Percentiles rank a stretch among this genome's conserved stretches.
Evolutionary conservation across 2,113 vertebrate genomes (phyloP).

Genomic region (Sander vitreus): DNA sequence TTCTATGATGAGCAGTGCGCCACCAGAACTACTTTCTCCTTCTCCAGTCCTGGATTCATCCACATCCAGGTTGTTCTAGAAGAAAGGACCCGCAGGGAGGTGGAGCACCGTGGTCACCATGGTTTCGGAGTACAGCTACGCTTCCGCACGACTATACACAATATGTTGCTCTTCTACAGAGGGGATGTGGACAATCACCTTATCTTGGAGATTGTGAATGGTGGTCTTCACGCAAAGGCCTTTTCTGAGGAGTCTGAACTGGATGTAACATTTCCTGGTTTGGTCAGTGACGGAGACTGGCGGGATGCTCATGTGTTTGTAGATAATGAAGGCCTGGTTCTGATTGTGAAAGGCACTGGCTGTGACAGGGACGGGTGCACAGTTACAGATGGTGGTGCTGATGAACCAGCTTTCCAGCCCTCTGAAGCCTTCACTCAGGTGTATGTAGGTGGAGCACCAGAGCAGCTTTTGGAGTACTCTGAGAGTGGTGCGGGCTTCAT

Average conservation of each 20-base stretch:
- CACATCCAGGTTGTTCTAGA: constrained; percentile 74
- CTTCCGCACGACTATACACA: constrained; percentile 90
- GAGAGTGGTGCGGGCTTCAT: constrained; percentile 81
- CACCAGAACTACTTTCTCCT: constrained; percentile 92
- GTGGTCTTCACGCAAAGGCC: constrained; percentile 79
- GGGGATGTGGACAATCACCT: constrained; percentile 79
- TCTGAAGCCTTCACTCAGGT: constrained; percentile 55
- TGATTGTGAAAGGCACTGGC: constrained; percentile 80
- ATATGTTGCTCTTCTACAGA: constrained; percentile 85
- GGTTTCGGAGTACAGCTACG: constrained; percentile 79
- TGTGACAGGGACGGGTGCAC: constrained; percentile 83
- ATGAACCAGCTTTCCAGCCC: constrained; percentile 50
- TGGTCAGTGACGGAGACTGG: constrained; percentile 90
- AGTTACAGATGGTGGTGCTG: constrained; percentile 49
- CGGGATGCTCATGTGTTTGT: constrained; percentile 77
- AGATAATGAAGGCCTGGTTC: constrained; percentile 71
- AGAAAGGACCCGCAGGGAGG: constrained; percentile 66
- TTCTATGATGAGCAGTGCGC: constrained; percentile 88
- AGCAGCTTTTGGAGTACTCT: constrained; percentile 68
- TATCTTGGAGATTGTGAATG: constrained; percentile 85
- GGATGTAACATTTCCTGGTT: constrained; percentile 58
- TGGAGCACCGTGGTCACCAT: constrained; percentile 24
- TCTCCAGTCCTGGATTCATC: constrained; percentile 84
- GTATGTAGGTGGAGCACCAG: constrained; percentile 84
- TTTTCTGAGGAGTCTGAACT: constrained; percentile 68